Base-by-base conservation (phyloP, 2,113 vertebrate genomes). In the Megalops atlanticus region DNA sequence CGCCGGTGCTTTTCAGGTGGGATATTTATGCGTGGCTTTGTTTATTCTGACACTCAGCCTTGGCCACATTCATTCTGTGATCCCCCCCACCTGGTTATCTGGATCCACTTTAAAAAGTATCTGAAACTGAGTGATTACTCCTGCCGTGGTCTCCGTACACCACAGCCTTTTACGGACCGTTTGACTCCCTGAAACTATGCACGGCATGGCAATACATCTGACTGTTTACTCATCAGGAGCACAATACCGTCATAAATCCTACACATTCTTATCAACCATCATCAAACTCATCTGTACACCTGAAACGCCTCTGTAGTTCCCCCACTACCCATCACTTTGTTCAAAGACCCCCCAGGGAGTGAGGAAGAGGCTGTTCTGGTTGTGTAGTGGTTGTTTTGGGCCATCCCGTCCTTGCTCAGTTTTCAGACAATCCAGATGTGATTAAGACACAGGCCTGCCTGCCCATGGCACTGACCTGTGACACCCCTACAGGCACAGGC, bases 301-400 rank as follows among this genome's bases (percentile, higher is more conserved):
- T 36, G 4, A 72, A 80, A 69, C n/a, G n/a, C n/a, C n/a, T n/a
- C n/a, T n/a, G n/a, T n/a, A n/a, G n/a, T n/a, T n/a, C n/a, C n/a
- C n/a, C n/a, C n/a, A n/a, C n/a, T n/a, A n/a, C n/a, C n/a, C n/a
- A n/a, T n/a, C n/a, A n/a, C n/a, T n/a, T n/a, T 38, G 49, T 78
- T 76, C 45, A 70, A 76, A 49, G n/a, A n/a, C n/a, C n/a, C n/a
- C n/a, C n/a, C n/a, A n/a, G 81, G 76, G 82, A 84, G 24, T 24
- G 36, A 88, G 75, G 83, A 84, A 84, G 85, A 52, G 86, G n/a
- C 31, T 76, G 85, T 84, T 85, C 82, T 74, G 69, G 69, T 77
- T 78, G 83, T 83, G 73, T 76, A 86, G 88, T 84, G 87, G 75
- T 52, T 18, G n/a, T n/a, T n/a, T n/a, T n/a, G n/a, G n/a, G n/a